A percentile compares a stretch with the other conserved stretches of the same genome.
These are phyloP conservation scores for Tipula vernalis DNA, from an alignment of 2,888 invertebrate genomes.

Conservation along the genomic window DNA sequence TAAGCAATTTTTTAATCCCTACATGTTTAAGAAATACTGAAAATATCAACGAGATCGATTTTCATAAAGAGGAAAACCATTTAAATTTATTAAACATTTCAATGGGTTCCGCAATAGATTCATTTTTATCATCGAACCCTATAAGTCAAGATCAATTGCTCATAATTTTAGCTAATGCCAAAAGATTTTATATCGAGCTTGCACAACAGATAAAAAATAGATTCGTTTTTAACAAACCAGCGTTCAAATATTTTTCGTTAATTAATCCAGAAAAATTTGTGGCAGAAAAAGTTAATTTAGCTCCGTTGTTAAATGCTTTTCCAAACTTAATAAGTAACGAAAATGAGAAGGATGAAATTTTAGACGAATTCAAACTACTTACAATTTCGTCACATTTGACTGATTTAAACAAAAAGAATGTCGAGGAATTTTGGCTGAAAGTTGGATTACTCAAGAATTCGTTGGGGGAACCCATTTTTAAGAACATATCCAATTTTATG, in stretches of 20 bases:
- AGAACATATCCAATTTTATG: too few species aligned
- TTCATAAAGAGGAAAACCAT: not conserved
- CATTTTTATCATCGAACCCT: not conserved
- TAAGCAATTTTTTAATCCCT: not conserved
- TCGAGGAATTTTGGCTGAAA: too few species aligned
- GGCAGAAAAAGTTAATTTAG: not conserved
- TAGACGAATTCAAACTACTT: not conserved
- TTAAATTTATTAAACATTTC: not conserved
- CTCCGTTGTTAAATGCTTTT: not conserved
- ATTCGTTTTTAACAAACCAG: not conserved
- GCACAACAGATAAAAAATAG: not conserved
- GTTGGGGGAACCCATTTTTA: too few species aligned
- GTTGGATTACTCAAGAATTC: too few species aligned
- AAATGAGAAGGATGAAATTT: too few species aligned
- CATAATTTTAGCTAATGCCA: not conserved
- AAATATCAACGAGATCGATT: not conserved
- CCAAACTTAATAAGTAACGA: too few species aligned
- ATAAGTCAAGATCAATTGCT: not conserved
- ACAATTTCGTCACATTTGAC: not conserved
- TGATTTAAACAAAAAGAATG: not conserved
- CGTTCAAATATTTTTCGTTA: too few species aligned
- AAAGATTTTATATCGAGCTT: not conserved
- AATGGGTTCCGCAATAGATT: not conserved
- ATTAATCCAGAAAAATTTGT: not conserved
- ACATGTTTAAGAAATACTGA: not conserved